Evolutionary conservation across 2,888 invertebrate species (phyloP).

Genomic region (Pristionchus exspectatus): DNA sequence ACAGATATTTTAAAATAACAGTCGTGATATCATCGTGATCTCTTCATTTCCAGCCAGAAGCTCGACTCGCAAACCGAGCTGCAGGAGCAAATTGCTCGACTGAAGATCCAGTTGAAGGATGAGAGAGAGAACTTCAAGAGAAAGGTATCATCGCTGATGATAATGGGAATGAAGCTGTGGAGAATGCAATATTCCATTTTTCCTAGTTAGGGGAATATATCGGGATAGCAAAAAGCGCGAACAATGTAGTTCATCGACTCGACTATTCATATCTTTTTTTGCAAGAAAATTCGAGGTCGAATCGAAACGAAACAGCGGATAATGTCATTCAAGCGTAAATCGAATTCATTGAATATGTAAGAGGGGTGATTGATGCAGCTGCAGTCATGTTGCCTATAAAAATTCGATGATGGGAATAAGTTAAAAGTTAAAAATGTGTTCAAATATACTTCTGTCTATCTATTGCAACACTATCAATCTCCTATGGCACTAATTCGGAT

Average conservation of each 20-base stretch:
- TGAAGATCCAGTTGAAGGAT: slow-evolving; percentile 18
- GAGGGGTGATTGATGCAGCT: not conserved
- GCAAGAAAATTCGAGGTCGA: not conserved
- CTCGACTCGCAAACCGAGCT: slow-evolving; percentile 36
- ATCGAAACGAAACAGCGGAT: not conserved
- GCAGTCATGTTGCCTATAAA: not conserved
- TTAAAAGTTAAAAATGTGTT: no score
- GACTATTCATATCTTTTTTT: not conserved
- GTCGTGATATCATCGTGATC: not conserved
- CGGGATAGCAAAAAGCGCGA: not conserved
- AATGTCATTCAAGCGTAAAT: not conserved
- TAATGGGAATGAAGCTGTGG: not conserved
- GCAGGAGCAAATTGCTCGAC: not conserved
- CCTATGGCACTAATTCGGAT: no score
- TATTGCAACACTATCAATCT: no score
- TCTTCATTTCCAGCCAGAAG: slow-evolving; percentile 32
- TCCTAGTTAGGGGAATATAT: not conserved
- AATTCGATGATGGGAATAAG: not conserved
- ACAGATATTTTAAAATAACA: not conserved
- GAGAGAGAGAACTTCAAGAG: slow-evolving; percentile 46
- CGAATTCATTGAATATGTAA: not conserved
- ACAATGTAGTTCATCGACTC: not conserved
- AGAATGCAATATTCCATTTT: not conserved
- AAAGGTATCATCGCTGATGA: slow-evolving; percentile 17
- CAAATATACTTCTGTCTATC: no score